These are phyloP conservation scores for Tylochromis polylepis DNA, from an alignment of 2,113 vertebrate species.

Conservation along the genomic window DNA sequence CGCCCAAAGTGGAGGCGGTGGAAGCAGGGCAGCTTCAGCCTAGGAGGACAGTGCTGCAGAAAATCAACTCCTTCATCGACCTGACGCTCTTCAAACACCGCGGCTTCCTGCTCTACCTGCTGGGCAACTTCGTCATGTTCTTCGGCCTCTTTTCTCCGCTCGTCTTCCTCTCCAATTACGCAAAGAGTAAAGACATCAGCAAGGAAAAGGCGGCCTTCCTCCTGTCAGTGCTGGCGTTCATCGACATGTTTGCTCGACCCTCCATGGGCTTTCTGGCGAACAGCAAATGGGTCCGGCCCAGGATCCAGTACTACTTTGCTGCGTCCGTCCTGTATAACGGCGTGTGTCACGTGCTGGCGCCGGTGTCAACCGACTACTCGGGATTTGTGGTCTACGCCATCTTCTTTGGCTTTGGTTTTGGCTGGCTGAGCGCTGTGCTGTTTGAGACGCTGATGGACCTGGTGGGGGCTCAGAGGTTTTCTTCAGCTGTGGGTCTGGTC, in stretches of 20 bases:
- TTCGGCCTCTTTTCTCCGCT: conserved; percentile 93
- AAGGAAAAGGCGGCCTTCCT: conserved; percentile 89
- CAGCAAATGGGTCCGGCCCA: conserved; percentile 88
- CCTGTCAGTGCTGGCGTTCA: conserved; percentile 89
- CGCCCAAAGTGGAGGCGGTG: background rate
- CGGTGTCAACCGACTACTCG: conserved; percentile 74
- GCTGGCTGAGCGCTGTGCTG: conserved; percentile 91
- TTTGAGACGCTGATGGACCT: conserved; percentile 98
- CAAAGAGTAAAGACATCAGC: conserved; percentile 84
- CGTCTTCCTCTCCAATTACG: conserved; percentile 92
- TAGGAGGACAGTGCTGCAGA: conserved; percentile 76
- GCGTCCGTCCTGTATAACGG: conserved; percentile 86
- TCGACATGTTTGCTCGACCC: conserved; percentile 97
- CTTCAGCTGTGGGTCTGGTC: conserved; percentile 91
- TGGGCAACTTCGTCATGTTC: conserved; percentile 92
- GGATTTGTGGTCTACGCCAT: conserved; percentile 88
- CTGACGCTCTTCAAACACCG: conserved; percentile 89
- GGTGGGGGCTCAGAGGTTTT: conserved; percentile 90
- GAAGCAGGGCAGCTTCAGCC: conserved; percentile 46
- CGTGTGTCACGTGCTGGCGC: conserved; percentile 85
- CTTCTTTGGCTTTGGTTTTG: conserved; percentile 94
- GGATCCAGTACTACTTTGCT: conserved; percentile 91
- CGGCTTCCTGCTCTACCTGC: conserved; percentile 92
- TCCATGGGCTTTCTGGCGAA: conserved; percentile 96
- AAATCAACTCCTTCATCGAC: conserved; percentile 89